Conservation (phyloP, 2,113 vertebrate genomes). For the Oncorhynchus nerka region DNA sequence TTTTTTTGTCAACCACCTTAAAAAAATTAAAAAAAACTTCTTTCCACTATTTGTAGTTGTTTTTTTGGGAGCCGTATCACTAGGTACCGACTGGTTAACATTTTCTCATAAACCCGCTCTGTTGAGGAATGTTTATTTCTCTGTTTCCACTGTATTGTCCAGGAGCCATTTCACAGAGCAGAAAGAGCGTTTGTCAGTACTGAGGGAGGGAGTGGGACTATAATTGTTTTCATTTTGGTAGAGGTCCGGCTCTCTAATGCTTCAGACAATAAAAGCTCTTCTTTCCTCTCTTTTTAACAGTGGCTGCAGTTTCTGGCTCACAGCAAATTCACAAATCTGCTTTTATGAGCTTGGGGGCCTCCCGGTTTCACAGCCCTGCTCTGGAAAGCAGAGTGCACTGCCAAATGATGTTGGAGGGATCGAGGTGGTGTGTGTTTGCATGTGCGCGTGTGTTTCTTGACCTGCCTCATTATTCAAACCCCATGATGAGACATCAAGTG, state of each 20-base stretch:
- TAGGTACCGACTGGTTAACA: constrained; percentile 6
- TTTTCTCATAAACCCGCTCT: constrained; percentile 22
- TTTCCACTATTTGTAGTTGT: background rate
- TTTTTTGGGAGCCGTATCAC: constrained; percentile 15
- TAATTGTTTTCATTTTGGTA: constrained; percentile 21
- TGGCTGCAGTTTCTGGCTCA: constrained; percentile 13
- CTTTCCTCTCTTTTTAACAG: background rate
- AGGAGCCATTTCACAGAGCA: constrained; percentile 28
- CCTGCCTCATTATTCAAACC: too few relatives aligned
- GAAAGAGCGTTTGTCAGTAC: constrained; percentile 12
- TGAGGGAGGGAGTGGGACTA: constrained; percentile 7
- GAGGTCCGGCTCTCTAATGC: background rate
- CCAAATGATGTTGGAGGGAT: constrained; percentile 16
- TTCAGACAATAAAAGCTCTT: background rate
- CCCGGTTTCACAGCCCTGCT: constrained; percentile 7
- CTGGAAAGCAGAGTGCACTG: background rate
- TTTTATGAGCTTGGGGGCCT: constrained; percentile 1
- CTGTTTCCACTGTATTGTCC: constrained; percentile 37
- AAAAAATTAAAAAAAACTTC: background rate
- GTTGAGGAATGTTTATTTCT: constrained; percentile 27
- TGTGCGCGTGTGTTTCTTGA: background rate
- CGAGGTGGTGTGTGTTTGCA: background rate
- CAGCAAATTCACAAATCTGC: constrained; percentile 20
- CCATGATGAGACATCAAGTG: too few relatives aligned
- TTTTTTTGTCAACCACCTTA: background rate